A percentile compares a stretch with the other conserved stretches of the same genome.
Conservation (phyloP, 2,797 vertebrate species). For the Tadarida brasiliensis region DNA sequence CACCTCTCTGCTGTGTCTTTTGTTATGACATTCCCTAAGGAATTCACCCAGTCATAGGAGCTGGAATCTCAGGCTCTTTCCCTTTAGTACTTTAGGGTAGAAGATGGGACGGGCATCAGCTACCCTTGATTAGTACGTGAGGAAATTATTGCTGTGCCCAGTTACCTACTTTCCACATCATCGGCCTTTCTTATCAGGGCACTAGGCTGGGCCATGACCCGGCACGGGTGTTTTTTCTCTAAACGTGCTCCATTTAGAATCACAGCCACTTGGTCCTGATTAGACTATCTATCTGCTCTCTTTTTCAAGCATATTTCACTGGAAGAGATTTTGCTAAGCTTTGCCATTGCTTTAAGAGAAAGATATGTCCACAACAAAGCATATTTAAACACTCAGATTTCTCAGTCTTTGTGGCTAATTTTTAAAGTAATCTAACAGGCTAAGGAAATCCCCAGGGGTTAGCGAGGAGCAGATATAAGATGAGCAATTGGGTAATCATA, state of each 20-base stretch:
- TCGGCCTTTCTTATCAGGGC: neutral
- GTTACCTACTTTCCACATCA: neutral
- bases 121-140: neutral
- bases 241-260: neutral
- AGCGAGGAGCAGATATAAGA: constrained; percentile 5
- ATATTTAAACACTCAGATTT: neutral
- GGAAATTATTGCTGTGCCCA: neutral
- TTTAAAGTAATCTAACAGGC: constrained; percentile 56
- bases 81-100: neutral
- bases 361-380: neutral
- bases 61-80: neutral
- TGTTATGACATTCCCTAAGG: neutral
- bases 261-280: neutral
- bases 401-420: neutral
- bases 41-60: neutral
- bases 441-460: constrained; percentile 3
- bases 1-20: neutral
- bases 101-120: neutral
- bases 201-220: neutral
- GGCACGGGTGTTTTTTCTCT: neutral
- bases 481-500: constrained; percentile 11
- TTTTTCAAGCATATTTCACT: neutral
- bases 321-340: neutral
- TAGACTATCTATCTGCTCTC: neutral
- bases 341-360: constrained; percentile 44